A percentile compares a stretch with the other conserved stretches of the same genome.
These are phyloP conservation scores for Trachythela sp. DNA, from an alignment of 64 coral and sea anemone species.

Conservation along the genomic window DNA sequence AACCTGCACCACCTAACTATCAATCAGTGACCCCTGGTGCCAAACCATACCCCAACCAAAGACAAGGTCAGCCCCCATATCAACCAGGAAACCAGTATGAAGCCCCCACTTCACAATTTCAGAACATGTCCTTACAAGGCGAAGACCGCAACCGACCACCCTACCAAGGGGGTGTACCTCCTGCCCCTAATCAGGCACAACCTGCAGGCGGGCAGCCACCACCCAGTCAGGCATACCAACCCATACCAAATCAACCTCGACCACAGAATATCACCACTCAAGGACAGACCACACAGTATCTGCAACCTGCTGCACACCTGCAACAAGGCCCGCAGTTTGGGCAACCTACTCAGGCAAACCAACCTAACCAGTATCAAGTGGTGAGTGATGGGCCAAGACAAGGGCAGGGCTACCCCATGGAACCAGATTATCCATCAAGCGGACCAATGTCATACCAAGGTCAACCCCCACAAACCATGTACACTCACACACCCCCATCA, in stretches of 20 bases:
- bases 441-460: neutral
- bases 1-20: slow-evolving; percentile 5
- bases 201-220: slow-evolving; percentile 18
- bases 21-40: neutral
- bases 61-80: neutral
- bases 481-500: neutral
- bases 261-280: neutral
- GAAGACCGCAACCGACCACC: neutral
- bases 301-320: slow-evolving; percentile 28
- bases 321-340: neutral
- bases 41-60: slow-evolving; percentile 15
- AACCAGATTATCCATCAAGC: neutral
- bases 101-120: slow-evolving; percentile 18
- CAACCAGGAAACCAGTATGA: slow-evolving; percentile 43
- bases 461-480: neutral
- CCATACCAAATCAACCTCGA: neutral
- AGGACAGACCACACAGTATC: neutral
- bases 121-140: slow-evolving; percentile 9
- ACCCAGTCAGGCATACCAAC: slow-evolving; percentile 18
- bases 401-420: neutral
- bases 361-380: neutral
- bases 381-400: neutral
- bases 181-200: slow-evolving; percentile 44
- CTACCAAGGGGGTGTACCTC: slow-evolving; percentile 5
- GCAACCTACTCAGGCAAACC: neutral